Evolutionary conservation across 2,113 vertebrate species (phyloP).

Genomic region (Axis porcinus): DNA sequence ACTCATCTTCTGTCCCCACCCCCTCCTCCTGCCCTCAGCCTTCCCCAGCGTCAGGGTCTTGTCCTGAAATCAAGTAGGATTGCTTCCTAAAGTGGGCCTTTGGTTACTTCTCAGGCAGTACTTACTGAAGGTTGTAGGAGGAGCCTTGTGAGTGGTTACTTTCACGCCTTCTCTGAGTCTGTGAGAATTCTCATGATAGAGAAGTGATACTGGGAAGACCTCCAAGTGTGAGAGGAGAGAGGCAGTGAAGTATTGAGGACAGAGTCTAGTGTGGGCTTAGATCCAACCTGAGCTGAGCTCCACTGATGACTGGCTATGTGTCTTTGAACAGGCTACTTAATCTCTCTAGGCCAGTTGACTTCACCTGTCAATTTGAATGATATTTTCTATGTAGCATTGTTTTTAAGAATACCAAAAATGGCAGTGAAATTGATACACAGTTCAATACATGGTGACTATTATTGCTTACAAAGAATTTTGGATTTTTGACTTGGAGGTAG

Average conservation of each 20-base stretch:
- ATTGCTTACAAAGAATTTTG: neutral
- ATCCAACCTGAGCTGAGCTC: neutral
- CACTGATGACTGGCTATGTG: neutral
- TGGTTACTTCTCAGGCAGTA: neutral
- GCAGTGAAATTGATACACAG: neutral
- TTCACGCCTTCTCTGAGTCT: neutral
- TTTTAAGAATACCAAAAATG: neutral
- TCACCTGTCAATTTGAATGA: neutral
- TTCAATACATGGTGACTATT: neutral
- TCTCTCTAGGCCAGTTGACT: neutral
- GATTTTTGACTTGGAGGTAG: conserved; percentile 17
- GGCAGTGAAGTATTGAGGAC: neutral
- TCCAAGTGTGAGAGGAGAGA: neutral
- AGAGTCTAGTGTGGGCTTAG: neutral
- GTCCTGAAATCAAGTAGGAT: neutral
- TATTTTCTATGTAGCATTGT: neutral
- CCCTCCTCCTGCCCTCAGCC: neutral
- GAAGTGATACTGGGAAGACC: neutral
- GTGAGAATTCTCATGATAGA: neutral
- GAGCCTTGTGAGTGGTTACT: neutral
- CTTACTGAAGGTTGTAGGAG: neutral
- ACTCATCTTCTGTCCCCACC: neutral
- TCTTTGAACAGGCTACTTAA: neutral
- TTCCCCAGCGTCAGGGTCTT: neutral
- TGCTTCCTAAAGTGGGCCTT: neutral